These are phyloP conservation scores for Calliphora vicina DNA, from an alignment of 1,140 invertebrate species.

Conservation along the genomic window DNA sequence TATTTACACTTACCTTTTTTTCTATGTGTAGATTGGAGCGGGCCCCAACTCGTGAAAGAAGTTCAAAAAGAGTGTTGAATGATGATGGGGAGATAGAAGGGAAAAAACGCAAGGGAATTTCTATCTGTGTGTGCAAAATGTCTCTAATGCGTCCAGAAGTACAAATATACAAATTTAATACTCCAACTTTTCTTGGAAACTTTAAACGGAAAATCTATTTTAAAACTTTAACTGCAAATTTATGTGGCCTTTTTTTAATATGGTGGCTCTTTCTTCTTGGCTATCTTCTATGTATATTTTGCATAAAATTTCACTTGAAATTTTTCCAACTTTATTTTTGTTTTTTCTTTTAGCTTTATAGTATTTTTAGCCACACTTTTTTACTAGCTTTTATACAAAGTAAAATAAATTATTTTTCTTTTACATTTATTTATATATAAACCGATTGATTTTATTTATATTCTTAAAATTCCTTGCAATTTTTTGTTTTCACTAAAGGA, in stretches of 20 bases:
- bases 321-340: background rate
- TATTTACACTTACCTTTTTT: background rate
- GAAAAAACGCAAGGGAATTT: background rate
- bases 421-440: background rate
- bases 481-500: background rate
- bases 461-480: background rate
- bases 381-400: no score
- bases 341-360: background rate
- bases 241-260: background rate
- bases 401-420: background rate
- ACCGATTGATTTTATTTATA: background rate
- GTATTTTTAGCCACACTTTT: background rate
- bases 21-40: background rate
- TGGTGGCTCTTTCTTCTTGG: background rate
- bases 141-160: background rate
- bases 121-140: background rate
- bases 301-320: background rate
- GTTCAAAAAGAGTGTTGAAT: background rate
- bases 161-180: no score
- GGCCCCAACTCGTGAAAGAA: background rate
- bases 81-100: background rate
- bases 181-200: slow-evolving; percentile 1
- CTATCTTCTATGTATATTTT: no score
- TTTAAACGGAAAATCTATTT: background rate
- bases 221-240: background rate